phyloP scores from a whole-genome alignment of 2,113 vertebrate genomes.

The Pogona vitticeps region DNA sequence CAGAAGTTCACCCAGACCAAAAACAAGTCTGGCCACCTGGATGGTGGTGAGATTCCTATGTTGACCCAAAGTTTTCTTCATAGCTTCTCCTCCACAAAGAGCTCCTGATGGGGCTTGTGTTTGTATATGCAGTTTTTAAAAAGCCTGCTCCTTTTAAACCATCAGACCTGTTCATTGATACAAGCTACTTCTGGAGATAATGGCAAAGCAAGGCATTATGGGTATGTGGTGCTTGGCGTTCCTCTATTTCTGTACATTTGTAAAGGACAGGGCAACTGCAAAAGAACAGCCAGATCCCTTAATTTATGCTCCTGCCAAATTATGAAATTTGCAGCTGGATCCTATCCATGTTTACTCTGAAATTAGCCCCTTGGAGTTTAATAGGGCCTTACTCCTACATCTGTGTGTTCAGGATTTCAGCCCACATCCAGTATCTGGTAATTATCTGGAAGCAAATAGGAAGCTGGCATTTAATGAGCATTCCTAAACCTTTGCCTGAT shows the following conservation, averaged over 20 bases:
- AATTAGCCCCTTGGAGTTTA: not conserved
- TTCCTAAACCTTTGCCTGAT: not conserved
- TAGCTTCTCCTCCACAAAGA: too few species aligned
- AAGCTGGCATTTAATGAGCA: not conserved
- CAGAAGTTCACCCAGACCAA: too few species aligned
- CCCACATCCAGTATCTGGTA: not conserved
- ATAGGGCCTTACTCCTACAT: not conserved
- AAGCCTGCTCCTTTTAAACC: too few species aligned
- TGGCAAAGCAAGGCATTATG: not conserved
- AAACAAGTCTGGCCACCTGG: too few species aligned
- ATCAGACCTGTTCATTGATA: too few species aligned
- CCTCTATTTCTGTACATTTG: not conserved
- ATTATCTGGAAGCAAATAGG: not conserved
- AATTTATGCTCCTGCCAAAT: not conserved
- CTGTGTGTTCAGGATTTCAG: not conserved
- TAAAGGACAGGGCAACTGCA: not conserved
- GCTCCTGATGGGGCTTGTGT: too few species aligned
- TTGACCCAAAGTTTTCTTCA: too few species aligned
- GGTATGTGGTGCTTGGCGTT: not conserved
- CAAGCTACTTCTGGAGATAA: too few species aligned
- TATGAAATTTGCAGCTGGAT: not conserved
- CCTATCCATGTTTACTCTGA: not conserved
- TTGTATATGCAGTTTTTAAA: too few species aligned
- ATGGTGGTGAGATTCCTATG: too few species aligned
- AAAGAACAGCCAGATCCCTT: too few species aligned